phyloP scores from a whole-genome alignment of 1,140 invertebrate genomes.

The Scaptomyza pallida region DNA sequence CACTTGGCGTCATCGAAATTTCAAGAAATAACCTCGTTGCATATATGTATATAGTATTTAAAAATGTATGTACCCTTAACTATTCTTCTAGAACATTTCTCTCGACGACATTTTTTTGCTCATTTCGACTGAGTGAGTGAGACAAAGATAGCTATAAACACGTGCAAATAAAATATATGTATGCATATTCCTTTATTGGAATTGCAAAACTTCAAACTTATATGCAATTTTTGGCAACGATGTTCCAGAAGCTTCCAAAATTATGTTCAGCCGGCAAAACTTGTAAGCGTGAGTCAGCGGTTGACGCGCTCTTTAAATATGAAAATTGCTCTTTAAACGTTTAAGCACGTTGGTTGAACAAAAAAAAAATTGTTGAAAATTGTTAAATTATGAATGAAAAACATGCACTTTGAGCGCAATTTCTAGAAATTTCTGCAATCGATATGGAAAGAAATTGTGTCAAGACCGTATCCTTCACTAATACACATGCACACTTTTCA shows the following conservation, averaged over 20 bases:
- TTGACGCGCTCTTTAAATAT: slow-evolving; percentile 1
- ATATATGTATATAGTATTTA: no score
- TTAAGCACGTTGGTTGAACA: background rate
- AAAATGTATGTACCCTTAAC: no score
- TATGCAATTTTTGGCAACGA: background rate
- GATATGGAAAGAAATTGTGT: slow-evolving; percentile 52
- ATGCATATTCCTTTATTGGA: no score
- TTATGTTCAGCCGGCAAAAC: slow-evolving; percentile 11
- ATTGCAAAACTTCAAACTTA: no score
- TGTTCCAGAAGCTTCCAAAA: slow-evolving; percentile 37
- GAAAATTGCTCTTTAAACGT: background rate
- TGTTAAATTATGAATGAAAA: slow-evolving; percentile 33
- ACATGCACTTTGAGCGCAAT: background rate
- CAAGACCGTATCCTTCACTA: slow-evolving; percentile 46
- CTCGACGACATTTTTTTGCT: background rate
- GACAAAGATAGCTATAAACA: background rate
- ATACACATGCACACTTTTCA: background rate
- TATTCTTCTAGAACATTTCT: slow-evolving; percentile 2
- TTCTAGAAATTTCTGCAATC: slow-evolving; percentile 38
- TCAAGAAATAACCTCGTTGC: background rate
- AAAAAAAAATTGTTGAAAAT: background rate
- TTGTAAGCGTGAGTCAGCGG: slow-evolving; percentile 16
- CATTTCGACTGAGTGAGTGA: background rate
- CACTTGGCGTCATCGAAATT: background rate
- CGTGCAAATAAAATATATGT: background rate